These are phyloP conservation scores for Trinectes maculatus DNA, from an alignment of 2,113 vertebrate genomes.

Conservation along the genomic window DNA sequence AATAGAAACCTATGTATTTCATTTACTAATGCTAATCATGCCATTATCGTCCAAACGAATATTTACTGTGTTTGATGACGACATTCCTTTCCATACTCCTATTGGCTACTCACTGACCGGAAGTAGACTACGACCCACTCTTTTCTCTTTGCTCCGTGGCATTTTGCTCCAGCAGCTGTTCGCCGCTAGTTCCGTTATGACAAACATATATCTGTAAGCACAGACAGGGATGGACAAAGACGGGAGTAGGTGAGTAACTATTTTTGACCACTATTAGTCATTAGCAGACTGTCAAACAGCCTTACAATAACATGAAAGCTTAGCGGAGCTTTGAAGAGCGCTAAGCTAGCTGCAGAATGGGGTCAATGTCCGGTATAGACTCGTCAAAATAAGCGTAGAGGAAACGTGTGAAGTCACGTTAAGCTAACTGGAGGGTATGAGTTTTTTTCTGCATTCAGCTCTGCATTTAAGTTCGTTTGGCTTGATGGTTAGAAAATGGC, in stretches of 20 bases:
- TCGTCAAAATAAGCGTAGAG: conserved; percentile 54
- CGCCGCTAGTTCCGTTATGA: background rate
- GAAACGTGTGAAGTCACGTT: background rate
- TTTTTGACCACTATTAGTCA: too few relatives aligned
- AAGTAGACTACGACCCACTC: conserved; percentile 57
- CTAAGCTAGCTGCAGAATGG: conserved; percentile 25
- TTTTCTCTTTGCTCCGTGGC: conserved; percentile 78
- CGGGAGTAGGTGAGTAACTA: conserved; percentile 39
- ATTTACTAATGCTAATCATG: background rate
- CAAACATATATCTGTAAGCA: too few relatives aligned
- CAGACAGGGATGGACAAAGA: conserved; percentile 1
- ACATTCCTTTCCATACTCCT: background rate
- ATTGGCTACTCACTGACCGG: conserved; percentile 69
- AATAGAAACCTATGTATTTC: background rate
- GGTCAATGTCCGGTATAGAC: conserved; percentile 9
- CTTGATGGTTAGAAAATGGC: too few relatives aligned
- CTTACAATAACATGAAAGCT: conserved; percentile 22
- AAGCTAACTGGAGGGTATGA: too few relatives aligned
- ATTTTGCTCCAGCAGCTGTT: conserved; percentile 33
- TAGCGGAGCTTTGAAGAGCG: background rate
- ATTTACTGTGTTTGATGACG: conserved; percentile 58
- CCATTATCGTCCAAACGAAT: conserved; percentile 26
- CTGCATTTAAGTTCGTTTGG: too few relatives aligned
- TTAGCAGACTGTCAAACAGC: background rate
- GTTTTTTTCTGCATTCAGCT: too few relatives aligned